A percentile compares a stretch with the other conserved stretches of the same genome.
phyloP scores from a whole-genome alignment of 2,113 vertebrate species.

The Antechinus flavipes region DNA sequence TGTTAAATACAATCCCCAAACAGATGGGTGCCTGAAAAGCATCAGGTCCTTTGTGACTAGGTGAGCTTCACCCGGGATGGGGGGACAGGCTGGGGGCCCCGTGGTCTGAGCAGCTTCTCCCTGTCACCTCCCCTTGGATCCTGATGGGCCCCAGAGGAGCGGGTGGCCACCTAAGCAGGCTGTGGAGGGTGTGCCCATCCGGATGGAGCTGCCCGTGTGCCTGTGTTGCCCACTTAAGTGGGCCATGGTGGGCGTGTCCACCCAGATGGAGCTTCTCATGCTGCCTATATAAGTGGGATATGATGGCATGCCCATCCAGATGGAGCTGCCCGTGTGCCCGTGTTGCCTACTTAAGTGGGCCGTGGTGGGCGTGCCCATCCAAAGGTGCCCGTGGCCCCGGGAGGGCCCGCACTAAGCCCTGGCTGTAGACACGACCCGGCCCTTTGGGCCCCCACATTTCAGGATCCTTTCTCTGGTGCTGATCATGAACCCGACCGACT shows the following conservation, averaged over 20 bases:
- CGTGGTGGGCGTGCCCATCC: background rate
- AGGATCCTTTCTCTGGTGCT: background rate
- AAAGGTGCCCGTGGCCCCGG: background rate
- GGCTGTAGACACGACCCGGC: background rate
- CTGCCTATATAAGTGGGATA: too few relatives aligned
- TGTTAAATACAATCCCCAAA: background rate
- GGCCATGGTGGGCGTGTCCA: too few relatives aligned
- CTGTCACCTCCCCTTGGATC: background rate
- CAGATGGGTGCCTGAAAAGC: background rate
- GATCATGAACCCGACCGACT: background rate
- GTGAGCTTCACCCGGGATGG: background rate
- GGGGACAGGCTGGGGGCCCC: background rate
- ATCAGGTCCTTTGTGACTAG: background rate
- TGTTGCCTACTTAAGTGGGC: too few relatives aligned
- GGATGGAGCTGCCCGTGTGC: too few relatives aligned
- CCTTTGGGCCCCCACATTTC: background rate
- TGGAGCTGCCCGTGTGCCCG: too few relatives aligned
- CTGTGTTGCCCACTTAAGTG: too few relatives aligned
- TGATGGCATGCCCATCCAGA: too few relatives aligned
- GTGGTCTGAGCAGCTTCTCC: background rate
- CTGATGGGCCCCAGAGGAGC: too few relatives aligned
- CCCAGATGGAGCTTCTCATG: too few relatives aligned
- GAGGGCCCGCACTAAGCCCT: background rate
- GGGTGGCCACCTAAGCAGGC: background rate
- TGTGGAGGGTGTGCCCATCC: too few relatives aligned